Conservation (phyloP, 2,888 invertebrate genomes). For the Heliconius ethilla region DNA sequence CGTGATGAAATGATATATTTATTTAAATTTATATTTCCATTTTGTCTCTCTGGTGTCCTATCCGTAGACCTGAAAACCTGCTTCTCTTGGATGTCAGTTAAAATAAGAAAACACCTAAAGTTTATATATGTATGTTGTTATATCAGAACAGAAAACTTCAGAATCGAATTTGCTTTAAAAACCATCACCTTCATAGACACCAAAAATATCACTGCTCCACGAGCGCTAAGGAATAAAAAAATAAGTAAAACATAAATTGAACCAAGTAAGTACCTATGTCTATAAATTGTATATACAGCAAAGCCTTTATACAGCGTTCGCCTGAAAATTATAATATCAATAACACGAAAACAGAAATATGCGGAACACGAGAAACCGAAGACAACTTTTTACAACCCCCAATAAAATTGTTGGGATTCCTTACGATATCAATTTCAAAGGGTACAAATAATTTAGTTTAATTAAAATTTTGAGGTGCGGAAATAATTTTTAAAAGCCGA, state of each 20-base stretch:
- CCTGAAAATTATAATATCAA: conserved; percentile 2
- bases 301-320: not conserved
- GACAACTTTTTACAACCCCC: conserved; percentile 53
- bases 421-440: conserved; percentile 50
- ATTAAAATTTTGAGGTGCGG: conserved; percentile 54
- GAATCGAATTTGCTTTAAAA: no score
- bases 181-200: no score
- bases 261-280: not conserved
- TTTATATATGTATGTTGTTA: no score
- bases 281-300: not conserved
- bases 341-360: conserved; percentile 45
- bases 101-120: no score
- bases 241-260: not conserved
- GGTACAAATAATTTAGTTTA: conserved; percentile 53
- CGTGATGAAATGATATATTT: no score
- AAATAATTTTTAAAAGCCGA: conserved; percentile 48
- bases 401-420: conserved; percentile 54
- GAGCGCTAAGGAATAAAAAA: not conserved
- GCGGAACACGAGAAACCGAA: conserved; percentile 44
- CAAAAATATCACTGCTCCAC: no score
- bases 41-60: no score
- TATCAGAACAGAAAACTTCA: no score
- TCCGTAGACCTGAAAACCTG: no score
- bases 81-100: no score
- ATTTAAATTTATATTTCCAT: no score